Evolutionary conservation across 2,888 invertebrate species (phyloP).

Genomic region (Coelopa pilipes): DNA sequence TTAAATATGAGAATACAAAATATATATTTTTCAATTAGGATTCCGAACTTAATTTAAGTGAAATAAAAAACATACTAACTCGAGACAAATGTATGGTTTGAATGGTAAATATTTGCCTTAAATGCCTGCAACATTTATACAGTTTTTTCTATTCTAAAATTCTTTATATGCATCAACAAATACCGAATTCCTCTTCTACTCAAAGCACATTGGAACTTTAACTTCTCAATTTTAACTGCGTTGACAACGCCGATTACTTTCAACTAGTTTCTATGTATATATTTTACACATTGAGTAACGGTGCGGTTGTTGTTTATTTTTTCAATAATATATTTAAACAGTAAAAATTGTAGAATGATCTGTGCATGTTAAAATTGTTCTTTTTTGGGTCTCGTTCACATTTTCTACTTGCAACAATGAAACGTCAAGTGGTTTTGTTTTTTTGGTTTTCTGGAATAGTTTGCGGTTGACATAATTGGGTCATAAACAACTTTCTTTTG

Average conservation of each 20-base stretch:
- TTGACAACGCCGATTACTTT: background rate
- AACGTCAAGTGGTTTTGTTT: too few relatives aligned
- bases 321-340: too few relatives aligned
- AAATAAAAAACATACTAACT: too few relatives aligned
- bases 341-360: too few relatives aligned
- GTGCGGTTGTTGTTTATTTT: background rate
- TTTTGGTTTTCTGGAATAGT: too few relatives aligned
- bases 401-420: background rate
- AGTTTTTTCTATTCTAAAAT: background rate
- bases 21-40: background rate
- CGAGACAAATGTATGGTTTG: too few relatives aligned
- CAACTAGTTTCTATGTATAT: background rate
- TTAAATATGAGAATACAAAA: too few relatives aligned
- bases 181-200: background rate
- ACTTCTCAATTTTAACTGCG: background rate
- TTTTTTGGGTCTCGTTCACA: background rate
- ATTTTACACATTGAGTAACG: slow-evolving; percentile 11
- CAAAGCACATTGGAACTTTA: background rate
- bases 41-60: slow-evolving; percentile 3
- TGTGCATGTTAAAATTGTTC: too few relatives aligned
- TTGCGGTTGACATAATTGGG: too few relatives aligned
- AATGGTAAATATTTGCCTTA: too few relatives aligned
- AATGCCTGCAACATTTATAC: slow-evolving; percentile 14
- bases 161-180: background rate
- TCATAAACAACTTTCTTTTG: too few relatives aligned